Conservation (phyloP, 2,797 vertebrate species). For the Phalloptychus januarius region DNA sequence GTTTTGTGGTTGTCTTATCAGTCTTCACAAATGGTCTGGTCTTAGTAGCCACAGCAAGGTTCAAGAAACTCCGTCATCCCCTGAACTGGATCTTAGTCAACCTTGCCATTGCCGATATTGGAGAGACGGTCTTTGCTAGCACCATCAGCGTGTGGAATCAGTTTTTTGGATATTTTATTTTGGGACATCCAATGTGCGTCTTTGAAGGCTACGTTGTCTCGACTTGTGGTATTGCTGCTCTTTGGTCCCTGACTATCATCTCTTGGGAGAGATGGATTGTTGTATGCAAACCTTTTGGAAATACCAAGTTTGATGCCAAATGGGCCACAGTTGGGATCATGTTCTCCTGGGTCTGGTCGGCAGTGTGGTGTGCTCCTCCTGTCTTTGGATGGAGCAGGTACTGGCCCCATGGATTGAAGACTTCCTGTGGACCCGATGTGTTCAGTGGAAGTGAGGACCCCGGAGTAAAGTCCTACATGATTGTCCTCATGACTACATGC, state of each 20-base stretch:
- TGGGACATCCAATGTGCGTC: conserved; percentile 88
- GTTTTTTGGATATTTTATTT: conserved; percentile 87
- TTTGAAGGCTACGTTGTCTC: conserved; percentile 88
- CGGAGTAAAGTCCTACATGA: conserved; percentile 87
- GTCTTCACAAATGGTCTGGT: conserved; percentile 90
- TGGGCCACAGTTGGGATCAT: conserved; percentile 82
- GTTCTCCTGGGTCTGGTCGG: conserved; percentile 87
- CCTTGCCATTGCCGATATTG: conserved; percentile 88
- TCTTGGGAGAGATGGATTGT: conserved; percentile 93
- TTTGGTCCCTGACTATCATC: conserved; percentile 90
- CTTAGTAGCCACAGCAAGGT: conserved; percentile 87
- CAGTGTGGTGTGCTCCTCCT: conserved; percentile 83
- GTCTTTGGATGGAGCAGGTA: conserved; percentile 93
- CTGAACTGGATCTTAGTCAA: conserved; percentile 96
- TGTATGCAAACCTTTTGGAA: conserved; percentile 93
- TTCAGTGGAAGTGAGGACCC: conserved; percentile 88
- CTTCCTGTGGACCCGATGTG: conserved; percentile 91
- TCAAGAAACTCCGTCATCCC: conserved; percentile 91
- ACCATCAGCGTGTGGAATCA: conserved; percentile 91
- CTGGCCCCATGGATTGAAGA: conserved; percentile 93
- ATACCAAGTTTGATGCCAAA: conserved; percentile 88
- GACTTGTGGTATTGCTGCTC: conserved; percentile 85
- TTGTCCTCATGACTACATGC: conserved; percentile 86
- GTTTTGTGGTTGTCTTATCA: conserved; percentile 82
- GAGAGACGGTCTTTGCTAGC: conserved; percentile 88